These are phyloP conservation scores for Lophotriccus pileatus DNA, from an alignment of 2,797 vertebrate species.

Conservation along the genomic window DNA sequence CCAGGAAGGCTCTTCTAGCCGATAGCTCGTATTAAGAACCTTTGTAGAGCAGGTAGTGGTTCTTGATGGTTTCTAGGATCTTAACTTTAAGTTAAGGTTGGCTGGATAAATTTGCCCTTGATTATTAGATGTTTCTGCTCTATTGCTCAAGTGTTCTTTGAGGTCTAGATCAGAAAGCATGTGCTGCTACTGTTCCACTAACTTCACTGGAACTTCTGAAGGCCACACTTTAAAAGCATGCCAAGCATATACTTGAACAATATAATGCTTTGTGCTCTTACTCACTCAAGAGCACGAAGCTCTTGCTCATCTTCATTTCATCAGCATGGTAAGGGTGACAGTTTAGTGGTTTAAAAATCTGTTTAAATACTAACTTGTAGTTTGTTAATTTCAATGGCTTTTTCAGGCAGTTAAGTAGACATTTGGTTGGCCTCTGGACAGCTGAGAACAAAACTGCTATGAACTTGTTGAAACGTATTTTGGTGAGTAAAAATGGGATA, in stretches of 20 bases:
- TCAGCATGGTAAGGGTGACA: not conserved
- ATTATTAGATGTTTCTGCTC: slow-evolving; percentile 23
- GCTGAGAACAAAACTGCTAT: slow-evolving; percentile 93
- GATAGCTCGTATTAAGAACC: not conserved
- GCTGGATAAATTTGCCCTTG: not conserved
- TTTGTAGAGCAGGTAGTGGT: not conserved
- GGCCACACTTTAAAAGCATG: slow-evolving; percentile 36
- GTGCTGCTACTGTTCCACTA: slow-evolving; percentile 47
- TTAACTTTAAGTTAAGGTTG: not conserved
- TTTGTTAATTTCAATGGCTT: slow-evolving; percentile 58
- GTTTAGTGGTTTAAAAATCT: not conserved
- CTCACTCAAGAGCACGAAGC: not conserved
- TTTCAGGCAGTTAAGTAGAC: slow-evolving; percentile 95
- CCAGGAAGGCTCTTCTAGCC: not conserved
- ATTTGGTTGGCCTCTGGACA: slow-evolving; percentile 97
- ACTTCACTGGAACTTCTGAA: slow-evolving; percentile 42
- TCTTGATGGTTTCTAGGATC: not conserved
- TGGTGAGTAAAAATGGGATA: slow-evolving; percentile 77
- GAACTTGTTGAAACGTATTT: slow-evolving; percentile 95
- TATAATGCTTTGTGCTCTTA: slow-evolving; percentile 19
- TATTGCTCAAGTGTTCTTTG: slow-evolving; percentile 67
- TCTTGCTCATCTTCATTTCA: slow-evolving; percentile 43
- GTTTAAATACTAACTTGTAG: not conserved
- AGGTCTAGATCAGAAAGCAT: slow-evolving; percentile 42
- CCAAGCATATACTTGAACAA: not conserved